Evolutionary conservation across 2,797 vertebrate genomes (phyloP), one percentile per base, ranked within the genome.

Genomic region (Microctenopoma stevenorrisi): DNA sequence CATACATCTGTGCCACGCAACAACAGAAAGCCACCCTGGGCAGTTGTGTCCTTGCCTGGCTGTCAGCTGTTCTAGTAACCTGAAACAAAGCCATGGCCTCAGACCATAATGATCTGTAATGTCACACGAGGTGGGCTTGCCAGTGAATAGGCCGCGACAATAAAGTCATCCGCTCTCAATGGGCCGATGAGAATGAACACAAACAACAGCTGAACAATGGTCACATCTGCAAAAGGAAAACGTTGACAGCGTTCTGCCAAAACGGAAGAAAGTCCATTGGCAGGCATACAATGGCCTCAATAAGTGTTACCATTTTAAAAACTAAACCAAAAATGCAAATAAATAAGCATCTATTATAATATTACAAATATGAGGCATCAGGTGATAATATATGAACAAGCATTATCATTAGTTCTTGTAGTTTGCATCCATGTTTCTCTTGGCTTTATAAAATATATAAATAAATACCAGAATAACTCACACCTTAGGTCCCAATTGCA

Each of bases 111-210:
- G 37, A 55, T 83, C 53, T 12, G 26, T 79, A 81, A 84, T 78
- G 78, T 77, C 82, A 74, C 62, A 74, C 79, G 80, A 88, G 86
- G 83, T 87, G 72, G 82, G 67, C 74, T 62, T 54, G 79, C 73
- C 79, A 64, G 59, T 60, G 77, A 79, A 64, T 48, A 40, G 52
- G 77, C 49, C 46, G 70, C 18, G 56, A 72, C 64, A 84, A 86
- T 86, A 76, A 84, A 88, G 82, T 71, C 71, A 77, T 82, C 68
- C 3, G 3, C 54, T 69, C 68, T 82, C 51, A 63, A 68, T 15
- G 76, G 68, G 46, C 38, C 25, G 1, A 64, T 59, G 69, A 62
- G 58, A 82, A 66, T 48, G 63, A 83, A 74, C 66, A 70, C 51
- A 46, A 68, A 64, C 61, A 66, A 66, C 46, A 49, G 64, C 68